These are phyloP conservation scores for Microtus pennsylvanicus DNA, from an alignment of 2,113 vertebrate species.

Conservation along the genomic window DNA sequence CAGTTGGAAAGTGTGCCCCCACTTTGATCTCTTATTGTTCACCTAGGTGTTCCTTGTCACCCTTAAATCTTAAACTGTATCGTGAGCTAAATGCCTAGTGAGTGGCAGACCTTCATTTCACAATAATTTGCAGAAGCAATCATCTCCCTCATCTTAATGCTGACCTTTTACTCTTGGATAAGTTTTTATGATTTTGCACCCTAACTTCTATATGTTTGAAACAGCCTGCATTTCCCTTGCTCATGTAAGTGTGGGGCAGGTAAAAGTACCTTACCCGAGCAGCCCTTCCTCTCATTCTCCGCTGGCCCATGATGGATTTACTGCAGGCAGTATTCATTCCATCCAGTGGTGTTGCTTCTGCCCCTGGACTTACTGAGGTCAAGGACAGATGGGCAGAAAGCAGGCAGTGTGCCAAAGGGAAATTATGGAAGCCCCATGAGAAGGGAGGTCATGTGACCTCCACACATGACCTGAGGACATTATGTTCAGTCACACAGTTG, in stretches of 20 bases:
- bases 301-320: neutral
- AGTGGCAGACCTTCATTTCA: neutral
- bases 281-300: neutral
- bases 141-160: neutral
- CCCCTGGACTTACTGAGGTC: neutral
- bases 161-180: neutral
- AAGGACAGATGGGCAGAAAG: neutral
- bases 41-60: neutral
- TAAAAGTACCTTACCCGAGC: neutral
- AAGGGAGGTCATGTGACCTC: neutral
- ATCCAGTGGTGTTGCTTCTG: neutral
- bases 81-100: neutral
- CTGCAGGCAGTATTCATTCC: neutral
- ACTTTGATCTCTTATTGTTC: slow-evolving; percentile 1
- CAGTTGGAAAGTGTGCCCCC: rapidly evolving
- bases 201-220: neutral
- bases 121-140: neutral
- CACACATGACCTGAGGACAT: neutral
- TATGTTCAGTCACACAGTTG: neutral
- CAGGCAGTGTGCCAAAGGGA: neutral
- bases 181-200: neutral
- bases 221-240: neutral
- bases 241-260: rapidly evolving
- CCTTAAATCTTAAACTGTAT: neutral
- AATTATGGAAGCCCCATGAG: neutral